A percentile compares a stretch with the other conserved stretches of the same genome.
Conservation (phyloP, 2,113 vertebrate genomes). For the Hiodon alosoides region DNA sequence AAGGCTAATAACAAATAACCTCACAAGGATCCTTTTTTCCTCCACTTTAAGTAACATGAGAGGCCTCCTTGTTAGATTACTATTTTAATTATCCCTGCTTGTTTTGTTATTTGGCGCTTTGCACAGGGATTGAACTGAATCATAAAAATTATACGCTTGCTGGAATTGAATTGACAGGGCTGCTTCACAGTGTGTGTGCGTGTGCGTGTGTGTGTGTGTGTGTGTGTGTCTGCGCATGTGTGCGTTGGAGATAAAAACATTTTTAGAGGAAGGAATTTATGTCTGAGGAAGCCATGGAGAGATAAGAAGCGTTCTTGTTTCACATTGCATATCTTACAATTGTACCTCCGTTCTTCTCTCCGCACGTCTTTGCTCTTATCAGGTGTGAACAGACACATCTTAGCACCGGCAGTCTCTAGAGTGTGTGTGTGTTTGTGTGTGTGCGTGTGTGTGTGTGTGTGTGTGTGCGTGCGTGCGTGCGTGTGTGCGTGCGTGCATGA, state of each 20-base stretch:
- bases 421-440: not conserved
- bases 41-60: not conserved
- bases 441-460: not conserved
- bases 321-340: constrained; percentile 1
- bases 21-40: too few relatives aligned
- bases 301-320: constrained; percentile 10
- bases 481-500: not conserved
- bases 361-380: constrained; percentile 13
- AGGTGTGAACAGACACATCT: constrained; percentile 9
- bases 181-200: not conserved
- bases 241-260: not conserved
- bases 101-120: not conserved
- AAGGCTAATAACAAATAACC: too few relatives aligned
- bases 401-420: not conserved
- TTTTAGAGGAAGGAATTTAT: not conserved
- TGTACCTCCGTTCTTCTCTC: not conserved
- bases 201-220: not conserved
- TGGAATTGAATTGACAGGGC: not conserved
- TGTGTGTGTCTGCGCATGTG: constrained; percentile 1
- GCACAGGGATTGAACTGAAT: not conserved
- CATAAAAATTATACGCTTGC: not conserved
- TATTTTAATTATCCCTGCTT: not conserved
- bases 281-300: not conserved
- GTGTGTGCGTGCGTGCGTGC: not conserved
- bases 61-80: not conserved